A percentile compares a stretch with the other conserved stretches of the same genome.
Conservation (phyloP, 2,888 invertebrate species). For the Cosmia trapezina region DNA sequence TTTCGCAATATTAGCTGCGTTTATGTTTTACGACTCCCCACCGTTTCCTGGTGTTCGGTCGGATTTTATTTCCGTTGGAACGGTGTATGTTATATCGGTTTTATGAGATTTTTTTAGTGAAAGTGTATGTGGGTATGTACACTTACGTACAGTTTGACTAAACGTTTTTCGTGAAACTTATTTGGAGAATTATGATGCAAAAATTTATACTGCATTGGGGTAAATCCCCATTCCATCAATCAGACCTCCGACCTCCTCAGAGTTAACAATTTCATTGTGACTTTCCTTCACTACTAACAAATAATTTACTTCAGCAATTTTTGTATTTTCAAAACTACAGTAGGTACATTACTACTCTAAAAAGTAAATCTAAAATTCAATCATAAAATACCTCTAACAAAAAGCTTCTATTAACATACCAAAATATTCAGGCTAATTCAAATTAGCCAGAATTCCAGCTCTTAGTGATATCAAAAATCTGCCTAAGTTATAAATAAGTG, state of each 20-base stretch:
- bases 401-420: slow-evolving; percentile 28
- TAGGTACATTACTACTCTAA: neutral
- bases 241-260: too few species aligned
- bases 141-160: neutral
- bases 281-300: neutral
- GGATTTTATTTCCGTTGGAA: slow-evolving; percentile 55
- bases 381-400: slow-evolving; percentile 27
- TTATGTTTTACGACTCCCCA: slow-evolving; percentile 61
- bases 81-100: slow-evolving; percentile 46
- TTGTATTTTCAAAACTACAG: too few species aligned
- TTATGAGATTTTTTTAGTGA: slow-evolving; percentile 32
- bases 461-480: slow-evolving; percentile 42
- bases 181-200: neutral
- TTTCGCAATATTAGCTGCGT: slow-evolving; percentile 66
- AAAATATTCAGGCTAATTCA: slow-evolving; percentile 41
- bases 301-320: neutral
- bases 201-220: too few species aligned
- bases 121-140: slow-evolving; percentile 7
- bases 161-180: neutral
- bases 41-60: slow-evolving; percentile 56
- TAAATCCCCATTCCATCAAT: neutral
- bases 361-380: slow-evolving; percentile 3
- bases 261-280: neutral
- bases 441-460: slow-evolving; percentile 34
- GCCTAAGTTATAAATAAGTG: slow-evolving; percentile 56